These are phyloP conservation scores for Erpetoichthys calabaricus DNA, from an alignment of 2,797 vertebrate species.

Conservation along the genomic window DNA sequence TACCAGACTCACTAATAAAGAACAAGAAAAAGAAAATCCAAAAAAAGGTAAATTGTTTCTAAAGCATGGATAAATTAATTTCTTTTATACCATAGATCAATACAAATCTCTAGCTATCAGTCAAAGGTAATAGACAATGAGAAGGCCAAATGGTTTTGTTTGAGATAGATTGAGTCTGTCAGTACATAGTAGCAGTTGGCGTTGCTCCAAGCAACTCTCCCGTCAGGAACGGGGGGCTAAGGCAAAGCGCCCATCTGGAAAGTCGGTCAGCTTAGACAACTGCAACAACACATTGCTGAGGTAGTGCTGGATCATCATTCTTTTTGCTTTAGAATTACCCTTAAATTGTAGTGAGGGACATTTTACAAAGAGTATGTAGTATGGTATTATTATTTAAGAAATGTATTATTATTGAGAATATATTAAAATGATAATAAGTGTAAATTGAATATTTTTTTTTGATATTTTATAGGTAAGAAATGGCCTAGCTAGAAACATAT, in stretches of 20 bases:
- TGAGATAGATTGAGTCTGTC: conserved; percentile 33
- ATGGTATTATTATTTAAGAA: too few relatives aligned
- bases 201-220: conserved; percentile 22
- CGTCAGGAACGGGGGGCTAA: background rate
- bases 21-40: too few relatives aligned
- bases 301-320: background rate
- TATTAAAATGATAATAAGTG: too few relatives aligned
- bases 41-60: too few relatives aligned
- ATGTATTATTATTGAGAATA: too few relatives aligned
- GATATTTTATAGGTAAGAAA: too few relatives aligned
- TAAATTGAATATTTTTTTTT: too few relatives aligned
- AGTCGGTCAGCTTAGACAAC: conserved; percentile 3
- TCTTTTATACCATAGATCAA: background rate
- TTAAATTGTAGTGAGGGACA: background rate
- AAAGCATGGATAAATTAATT: background rate
- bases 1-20: too few relatives aligned
- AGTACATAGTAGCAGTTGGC: conserved; percentile 27
- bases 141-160: conserved; percentile 25
- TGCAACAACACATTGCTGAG: background rate
- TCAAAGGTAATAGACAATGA: conserved; percentile 20
- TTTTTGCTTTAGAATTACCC: background rate
- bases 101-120: conserved; percentile 14
- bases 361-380: too few relatives aligned
- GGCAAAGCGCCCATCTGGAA: background rate
- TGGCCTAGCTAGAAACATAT: too few relatives aligned